Evolutionary conservation across 2,797 vertebrate genomes (phyloP), one percentile per base, ranked within the genome.

Genomic region (Limnodromus scolopaceus): DNA sequence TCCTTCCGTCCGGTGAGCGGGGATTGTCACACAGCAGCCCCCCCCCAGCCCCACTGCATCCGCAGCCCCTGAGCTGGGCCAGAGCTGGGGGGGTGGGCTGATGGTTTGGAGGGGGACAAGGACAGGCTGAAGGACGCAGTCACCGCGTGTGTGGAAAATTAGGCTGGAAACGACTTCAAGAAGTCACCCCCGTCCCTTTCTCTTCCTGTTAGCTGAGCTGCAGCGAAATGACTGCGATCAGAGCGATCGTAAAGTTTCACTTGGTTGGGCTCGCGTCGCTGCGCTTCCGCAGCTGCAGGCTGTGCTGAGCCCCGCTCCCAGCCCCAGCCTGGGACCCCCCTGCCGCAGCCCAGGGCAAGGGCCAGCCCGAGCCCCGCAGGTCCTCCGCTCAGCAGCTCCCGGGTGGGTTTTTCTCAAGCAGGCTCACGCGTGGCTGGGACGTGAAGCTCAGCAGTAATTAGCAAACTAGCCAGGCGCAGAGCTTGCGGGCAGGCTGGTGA

Each of bases 51-150:
- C 49, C 45, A 43, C 39, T 2, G 48, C 28, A 4, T 18, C 79
- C 27, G 0, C 34, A 14, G 13, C 23, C 1, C 2, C 28, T 0
- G 20, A 43, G 19, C 64, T 19, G 2, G 55, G 70, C 30, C 65
- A 3, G 60, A 1, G 5, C 41, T 0, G 1, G 0, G 48, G 3
- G 16, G 45, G 9, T 1, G 15, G 22, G 3, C 0, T 0, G 9
- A 3, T 3, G 14, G 13, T 17, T 8, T 2, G 32, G 45, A 22
- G 20, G 45, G 11, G 18, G 8, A 13, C 25, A 5, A 24, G 58
- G 39, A 2, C 30, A 3, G 65, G 45, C 51, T 19, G 48, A 46
- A n/a, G 76, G 54, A 34, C 60, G 3, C 61, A 1, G 55, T 13
- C 46, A 22, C 18, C 69, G 9, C 19, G 0, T 0, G 39, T 48